Base-by-base conservation (phyloP, 2,113 vertebrate species). In the Heteronetta atricapilla region DNA sequence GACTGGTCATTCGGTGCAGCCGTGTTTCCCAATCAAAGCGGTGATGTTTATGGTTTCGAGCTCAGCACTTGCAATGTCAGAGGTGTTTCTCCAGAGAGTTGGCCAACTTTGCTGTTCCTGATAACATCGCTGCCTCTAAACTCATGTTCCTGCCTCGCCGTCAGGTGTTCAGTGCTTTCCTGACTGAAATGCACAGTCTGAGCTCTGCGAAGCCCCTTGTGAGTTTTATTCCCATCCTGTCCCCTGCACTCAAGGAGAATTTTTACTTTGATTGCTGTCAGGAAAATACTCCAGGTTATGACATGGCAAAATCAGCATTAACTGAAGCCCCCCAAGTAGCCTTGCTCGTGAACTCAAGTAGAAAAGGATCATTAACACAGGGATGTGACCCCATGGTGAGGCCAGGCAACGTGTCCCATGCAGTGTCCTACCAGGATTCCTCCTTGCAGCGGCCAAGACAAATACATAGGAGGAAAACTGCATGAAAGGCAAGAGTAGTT, bases 101-200 rank as follows among this genome's bases (percentile, higher is more conserved):
- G 3, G 42, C 33, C 60, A 72, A 12, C 5, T 75, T 23, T n/a
- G 42, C 18, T 64, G 7, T 4, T 59, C 23, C 69, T 88, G 66
- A 28, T 48, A 86, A 73, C 10, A 69, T 16, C 53, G 5, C 22
- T 26, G 80, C 68, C 56, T 36, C 46, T 29, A 82, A 90, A 81
- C 1, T 12, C 8, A 1, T n/a, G 40, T 4, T 72, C 79, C 73
- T 60, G 75, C 59, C 82, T 55, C 0, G 0, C 42, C 79, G 59
- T 33, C 79, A 62, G 78, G 67, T 79, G 66, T 8, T 5, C 38
- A 11, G 63, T 2, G 38, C 22, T 46, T 74, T 74, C 60, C 68
- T 11, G 1, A 7, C 52, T 19, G 17, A 74, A 50, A 74, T 5
- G 3, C 12, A 10, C 26, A 20, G 26, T 12, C 34, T 20, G 13